Evolutionary conservation across 2,113 vertebrate species (phyloP), one percentile per base, ranked within the genome.

Genomic region (Pitta sordida): DNA sequence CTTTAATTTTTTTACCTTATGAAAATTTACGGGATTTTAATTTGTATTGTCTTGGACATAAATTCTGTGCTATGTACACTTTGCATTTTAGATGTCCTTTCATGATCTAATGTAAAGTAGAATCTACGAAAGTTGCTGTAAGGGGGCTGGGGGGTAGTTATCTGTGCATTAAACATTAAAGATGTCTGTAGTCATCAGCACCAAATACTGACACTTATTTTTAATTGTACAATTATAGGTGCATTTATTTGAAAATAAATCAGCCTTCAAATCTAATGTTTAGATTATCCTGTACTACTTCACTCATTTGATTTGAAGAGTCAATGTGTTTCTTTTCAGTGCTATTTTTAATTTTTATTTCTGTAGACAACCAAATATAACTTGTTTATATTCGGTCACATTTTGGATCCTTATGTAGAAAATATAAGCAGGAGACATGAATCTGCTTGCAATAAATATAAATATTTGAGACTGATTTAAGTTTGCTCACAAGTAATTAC

Each of bases 381-480:
- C 95, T 97, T 97, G 94, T 94, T 97, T 94, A 58, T 95, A 91
- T 90, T 85, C 81, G 59, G 88, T 88, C 83, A 81, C 71, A n/a
- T 97, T 97, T 98, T 95, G 96, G 96, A 97, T 94, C 94, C 98
- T 97, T 98, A 95, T 93, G 95, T 98, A 98, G 97, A 96, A 91
- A 91, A 95, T 93, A 92, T 95, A 93, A 96, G 97, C 95, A 97
- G 97, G 90, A 96, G 96, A 91, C 95, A 95, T 97, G 96, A 95
- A 88, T 98, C 97, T 98, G 98, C 98, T 98, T 98, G 96, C 97
- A 98, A 98, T 98, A 98, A 98, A 98, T 83, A 97, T 84, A 91
- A 96, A 95, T 75, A 77, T 95, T 96, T 95, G 96, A 96, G 84
- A 90, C 81, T 34, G 62, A 41, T 68, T 97, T 93, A 83, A 78